These are phyloP conservation scores for Lasioglossum oenotherae DNA, from an alignment of 2,888 invertebrate species.

Conservation along the genomic window DNA sequence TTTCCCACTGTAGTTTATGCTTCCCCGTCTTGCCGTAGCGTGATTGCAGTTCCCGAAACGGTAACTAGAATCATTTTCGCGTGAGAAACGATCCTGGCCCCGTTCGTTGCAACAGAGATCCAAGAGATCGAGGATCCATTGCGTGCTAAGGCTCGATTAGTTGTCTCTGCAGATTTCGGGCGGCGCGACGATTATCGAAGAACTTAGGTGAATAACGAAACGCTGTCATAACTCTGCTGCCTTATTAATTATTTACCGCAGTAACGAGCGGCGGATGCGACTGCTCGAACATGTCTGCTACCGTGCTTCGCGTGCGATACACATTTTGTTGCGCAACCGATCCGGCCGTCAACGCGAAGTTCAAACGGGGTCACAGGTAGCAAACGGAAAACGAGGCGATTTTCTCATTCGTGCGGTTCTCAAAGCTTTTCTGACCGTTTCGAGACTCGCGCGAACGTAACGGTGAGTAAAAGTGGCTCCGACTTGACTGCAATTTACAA, in stretches of 20 bases:
- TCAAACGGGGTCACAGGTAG: slow-evolving; percentile 58
- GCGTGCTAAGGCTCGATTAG: background rate
- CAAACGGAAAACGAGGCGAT: slow-evolving; percentile 15
- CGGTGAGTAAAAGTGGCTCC: background rate
- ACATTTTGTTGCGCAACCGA: slow-evolving; percentile 58
- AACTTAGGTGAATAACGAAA: slow-evolving; percentile 65
- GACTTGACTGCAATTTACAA: background rate
- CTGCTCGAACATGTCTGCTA: slow-evolving; percentile 34
- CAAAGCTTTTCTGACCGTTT: background rate
- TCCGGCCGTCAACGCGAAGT: slow-evolving; percentile 51
- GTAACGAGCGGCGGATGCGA: slow-evolving; percentile 31
- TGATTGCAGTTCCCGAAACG: background rate
- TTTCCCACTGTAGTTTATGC: slow-evolving; percentile 10
- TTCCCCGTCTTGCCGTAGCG: slow-evolving; percentile 6
- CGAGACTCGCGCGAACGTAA: background rate
- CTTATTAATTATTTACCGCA: slow-evolving; percentile 74
- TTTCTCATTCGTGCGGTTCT: background rate
- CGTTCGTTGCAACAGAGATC: background rate
- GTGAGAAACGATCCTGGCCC: slow-evolving; percentile 7
- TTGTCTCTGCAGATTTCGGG: background rate
- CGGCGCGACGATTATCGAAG: background rate
- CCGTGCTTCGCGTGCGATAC: slow-evolving; percentile 54
- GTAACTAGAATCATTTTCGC: background rate
- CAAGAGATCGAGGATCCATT: background rate
- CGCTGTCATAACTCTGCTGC: slow-evolving; percentile 53